Conservation (phyloP, 2,888 invertebrate species). For the Tyria jacobaeae region DNA sequence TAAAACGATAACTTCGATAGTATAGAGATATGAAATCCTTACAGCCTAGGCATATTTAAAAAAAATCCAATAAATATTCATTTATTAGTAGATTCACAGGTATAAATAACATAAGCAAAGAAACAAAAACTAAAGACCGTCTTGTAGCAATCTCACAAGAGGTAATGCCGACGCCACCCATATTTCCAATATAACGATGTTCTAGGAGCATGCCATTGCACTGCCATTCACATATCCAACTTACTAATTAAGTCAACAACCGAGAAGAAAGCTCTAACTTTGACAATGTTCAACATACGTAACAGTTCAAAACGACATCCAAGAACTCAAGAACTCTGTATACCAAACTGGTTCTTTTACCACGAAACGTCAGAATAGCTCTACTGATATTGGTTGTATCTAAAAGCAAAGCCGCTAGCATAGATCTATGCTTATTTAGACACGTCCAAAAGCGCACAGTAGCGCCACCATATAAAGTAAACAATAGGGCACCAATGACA, state of each 20-base stretch:
- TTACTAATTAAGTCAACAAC: conserved; percentile 85
- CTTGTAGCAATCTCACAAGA: conserved; percentile 61
- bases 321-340: conserved; percentile 55
- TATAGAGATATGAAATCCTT: too few relatives aligned
- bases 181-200: conserved; percentile 84
- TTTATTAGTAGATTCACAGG: conserved; percentile 14
- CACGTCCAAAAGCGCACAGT: conserved; percentile 78
- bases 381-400: conserved; percentile 57
- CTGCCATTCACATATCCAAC: conserved; percentile 86
- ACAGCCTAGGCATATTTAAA: neutral
- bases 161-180: conserved; percentile 69
- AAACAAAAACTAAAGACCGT: conserved; percentile 56
- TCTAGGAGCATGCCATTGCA: conserved; percentile 80
- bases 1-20: too few relatives aligned
- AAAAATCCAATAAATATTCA: conserved; percentile 12
- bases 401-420: conserved; percentile 79
- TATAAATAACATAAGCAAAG: conserved; percentile 41
- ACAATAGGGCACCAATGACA: conserved; percentile 83
- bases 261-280: conserved; percentile 84
- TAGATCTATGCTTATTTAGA: conserved; percentile 85
- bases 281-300: conserved; percentile 85
- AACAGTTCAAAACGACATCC: conserved; percentile 67
- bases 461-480: conserved; percentile 83
- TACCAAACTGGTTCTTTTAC: conserved; percentile 23
- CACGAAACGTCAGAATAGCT: conserved; percentile 38